Conservation (phyloP, 1,140 invertebrate genomes). For the Danaus plexippus region DNA sequence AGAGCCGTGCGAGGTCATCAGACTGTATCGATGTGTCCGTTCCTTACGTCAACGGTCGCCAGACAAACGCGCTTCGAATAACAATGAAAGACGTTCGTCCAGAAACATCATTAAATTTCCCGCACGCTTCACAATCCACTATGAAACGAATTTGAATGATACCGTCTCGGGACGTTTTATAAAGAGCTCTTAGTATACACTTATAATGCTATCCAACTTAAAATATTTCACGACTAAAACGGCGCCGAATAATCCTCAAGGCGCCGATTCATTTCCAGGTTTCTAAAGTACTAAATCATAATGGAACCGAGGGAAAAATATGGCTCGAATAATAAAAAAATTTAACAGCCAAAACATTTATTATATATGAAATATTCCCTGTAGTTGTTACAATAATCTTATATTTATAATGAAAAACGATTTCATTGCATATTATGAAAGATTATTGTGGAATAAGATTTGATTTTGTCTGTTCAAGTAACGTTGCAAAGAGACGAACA, state of each 20-base stretch:
- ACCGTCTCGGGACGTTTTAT: neutral
- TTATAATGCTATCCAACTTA: conserved; percentile 14
- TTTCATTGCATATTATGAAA: conserved; percentile 12
- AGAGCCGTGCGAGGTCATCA: conserved; percentile 42
- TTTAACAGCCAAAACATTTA: conserved; percentile 18
- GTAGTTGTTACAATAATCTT: conserved; percentile 10
- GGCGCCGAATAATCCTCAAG: conserved; percentile 26
- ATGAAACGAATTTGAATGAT: conserved; percentile 40
- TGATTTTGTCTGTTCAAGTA: conserved; percentile 36
- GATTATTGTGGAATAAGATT: conserved; percentile 21
- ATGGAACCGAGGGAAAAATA: conserved; percentile 32
- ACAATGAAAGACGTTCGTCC: conserved; percentile 47
- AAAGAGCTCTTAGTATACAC: conserved; percentile 17
- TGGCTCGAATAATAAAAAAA: conserved; percentile 28
- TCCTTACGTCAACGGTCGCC: conserved; percentile 55
- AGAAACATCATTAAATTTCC: conserved; percentile 65
- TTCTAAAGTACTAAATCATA: conserved; percentile 29
- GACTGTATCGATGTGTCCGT: conserved; percentile 39
- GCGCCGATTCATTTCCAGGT: conserved; percentile 38
- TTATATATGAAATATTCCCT: conserved; percentile 11
- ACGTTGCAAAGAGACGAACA: conserved; percentile 33
- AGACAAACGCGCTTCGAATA: conserved; percentile 58
- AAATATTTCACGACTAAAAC: conserved; percentile 11
- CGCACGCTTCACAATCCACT: conserved; percentile 44
- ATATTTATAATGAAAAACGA: conserved; percentile 11